Conservation (phyloP, 2,797 vertebrate species). For the Sarcophilus harrisii region DNA sequence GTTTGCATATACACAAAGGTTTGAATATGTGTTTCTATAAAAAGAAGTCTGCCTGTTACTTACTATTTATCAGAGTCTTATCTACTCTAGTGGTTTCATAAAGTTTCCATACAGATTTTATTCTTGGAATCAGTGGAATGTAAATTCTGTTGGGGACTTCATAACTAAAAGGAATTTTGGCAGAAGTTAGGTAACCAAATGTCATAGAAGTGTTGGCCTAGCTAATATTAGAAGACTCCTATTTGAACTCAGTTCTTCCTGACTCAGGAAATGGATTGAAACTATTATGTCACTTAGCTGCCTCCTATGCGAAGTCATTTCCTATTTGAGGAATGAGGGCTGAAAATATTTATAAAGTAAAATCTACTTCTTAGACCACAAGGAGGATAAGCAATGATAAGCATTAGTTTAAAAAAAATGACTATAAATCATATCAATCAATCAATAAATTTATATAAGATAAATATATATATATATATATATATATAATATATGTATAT, state of each 20-base stretch:
- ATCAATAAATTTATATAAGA: too few relatives aligned
- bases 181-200: background rate
- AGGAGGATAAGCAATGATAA: too few relatives aligned
- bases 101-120: background rate
- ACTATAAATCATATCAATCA: too few relatives aligned
- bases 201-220: background rate
- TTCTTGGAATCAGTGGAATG: background rate
- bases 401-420: background rate
- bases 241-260: background rate
- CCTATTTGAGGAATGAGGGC: background rate
- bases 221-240: background rate
- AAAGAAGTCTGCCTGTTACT: background rate
- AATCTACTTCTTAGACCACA: background rate
- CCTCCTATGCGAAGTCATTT: background rate
- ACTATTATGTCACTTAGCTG: background rate
- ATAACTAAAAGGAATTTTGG: background rate
- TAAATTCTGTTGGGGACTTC: background rate
- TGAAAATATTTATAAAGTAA: background rate
- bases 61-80: background rate
- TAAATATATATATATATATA: too few relatives aligned
- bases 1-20: background rate
- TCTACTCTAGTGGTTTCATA: background rate
- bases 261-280: background rate
- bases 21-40: background rate
- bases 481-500: too few relatives aligned